Evolutionary conservation across 1,140 invertebrate genomes (phyloP), one percentile per base, ranked within the genome.

Genomic region (Leptopilina clavipes): DNA sequence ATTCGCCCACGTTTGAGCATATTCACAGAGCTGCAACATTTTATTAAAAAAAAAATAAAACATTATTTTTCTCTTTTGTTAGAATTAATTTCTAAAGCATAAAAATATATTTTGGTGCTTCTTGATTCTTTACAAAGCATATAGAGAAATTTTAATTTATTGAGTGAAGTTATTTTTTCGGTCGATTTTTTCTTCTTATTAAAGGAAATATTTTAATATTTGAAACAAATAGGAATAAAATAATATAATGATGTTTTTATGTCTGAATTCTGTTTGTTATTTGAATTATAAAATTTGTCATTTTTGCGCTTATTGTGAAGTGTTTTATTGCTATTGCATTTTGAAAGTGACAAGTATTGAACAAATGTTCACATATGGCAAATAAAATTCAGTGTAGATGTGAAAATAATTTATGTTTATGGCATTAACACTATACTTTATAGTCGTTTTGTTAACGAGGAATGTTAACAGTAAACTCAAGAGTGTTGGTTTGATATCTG

Each of bases 1-100:
- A 86, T 96, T 96, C 1, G 95, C 96, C 95, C 95, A 96, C 19
- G 94, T 93, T 89, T 97, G 96, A 37, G 96, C 95, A 82, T 94
- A 93, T 81, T 94, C 92, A 82, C 94, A 95, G n/a, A 97, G 87
- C 93, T 96, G 87, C 18, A 91, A 92, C 25, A 65, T 40, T 40
- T 40, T 25, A 7, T 14, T n/a, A 1, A 7, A 3, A 79, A 70
- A 75, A 76, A 78, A 77, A 65, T 48, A 56, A 9, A 72, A 37
- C 9, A 43, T 31, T 31, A 59, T 19, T 71, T 10, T 19, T 3
- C 19, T 31, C 25, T 31, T n/a, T n/a, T n/a, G n/a, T n/a, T n/a
- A n/a, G n/a, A n/a, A n/a, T n/a, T n/a, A n/a, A n/a, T n/a, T n/a
- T n/a, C n/a, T n/a, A n/a, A n/a, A n/a, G n/a, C n/a, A n/a, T n/a